phyloP scores from a whole-genome alignment of 2,113 vertebrate species.

The Phoxinus phoxinus region DNA sequence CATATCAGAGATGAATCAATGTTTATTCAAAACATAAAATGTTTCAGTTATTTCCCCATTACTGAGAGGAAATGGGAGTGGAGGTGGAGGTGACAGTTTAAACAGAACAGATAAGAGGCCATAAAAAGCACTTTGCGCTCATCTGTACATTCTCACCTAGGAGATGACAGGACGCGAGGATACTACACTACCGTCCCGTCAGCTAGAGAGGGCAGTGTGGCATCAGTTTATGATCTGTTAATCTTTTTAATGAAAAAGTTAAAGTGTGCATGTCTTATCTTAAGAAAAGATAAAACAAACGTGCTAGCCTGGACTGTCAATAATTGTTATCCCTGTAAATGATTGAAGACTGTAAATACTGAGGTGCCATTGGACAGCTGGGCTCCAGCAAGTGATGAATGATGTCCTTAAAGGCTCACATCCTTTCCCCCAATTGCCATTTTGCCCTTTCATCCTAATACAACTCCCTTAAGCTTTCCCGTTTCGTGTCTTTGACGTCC shows the following conservation, averaged over 20 bases:
- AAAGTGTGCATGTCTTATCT: not conserved
- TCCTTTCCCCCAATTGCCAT: not conserved
- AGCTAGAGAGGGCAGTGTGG: constrained; percentile 30
- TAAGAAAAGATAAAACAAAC: not conserved
- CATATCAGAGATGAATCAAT: not conserved
- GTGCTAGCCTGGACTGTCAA: not conserved
- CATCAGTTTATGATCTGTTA: not conserved
- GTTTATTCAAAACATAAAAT: constrained; percentile 27
- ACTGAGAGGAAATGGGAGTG: not conserved
- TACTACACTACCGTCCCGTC: not conserved
- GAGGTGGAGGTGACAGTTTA: not conserved
- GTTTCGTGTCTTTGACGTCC: constrained; percentile 53
- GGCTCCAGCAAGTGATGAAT: not conserved
- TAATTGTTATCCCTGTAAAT: constrained; percentile 13
- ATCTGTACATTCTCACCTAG: not conserved
- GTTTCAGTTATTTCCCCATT: not conserved
- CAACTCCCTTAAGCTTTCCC: constrained; percentile 4
- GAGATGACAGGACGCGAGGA: not conserved
- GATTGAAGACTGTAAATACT: not conserved
- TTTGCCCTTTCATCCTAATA: constrained; percentile 1
- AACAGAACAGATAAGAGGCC: constrained; percentile 20
- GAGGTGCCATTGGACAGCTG: not conserved
- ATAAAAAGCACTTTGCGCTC: not conserved
- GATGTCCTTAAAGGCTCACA: not conserved
- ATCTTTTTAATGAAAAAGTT: not conserved